Percentiles rank a stretch among this genome's conserved stretches.
Evolutionary conservation across 2,797 vertebrate genomes (phyloP).

Genomic region (Myiotriccus ornatus): DNA sequence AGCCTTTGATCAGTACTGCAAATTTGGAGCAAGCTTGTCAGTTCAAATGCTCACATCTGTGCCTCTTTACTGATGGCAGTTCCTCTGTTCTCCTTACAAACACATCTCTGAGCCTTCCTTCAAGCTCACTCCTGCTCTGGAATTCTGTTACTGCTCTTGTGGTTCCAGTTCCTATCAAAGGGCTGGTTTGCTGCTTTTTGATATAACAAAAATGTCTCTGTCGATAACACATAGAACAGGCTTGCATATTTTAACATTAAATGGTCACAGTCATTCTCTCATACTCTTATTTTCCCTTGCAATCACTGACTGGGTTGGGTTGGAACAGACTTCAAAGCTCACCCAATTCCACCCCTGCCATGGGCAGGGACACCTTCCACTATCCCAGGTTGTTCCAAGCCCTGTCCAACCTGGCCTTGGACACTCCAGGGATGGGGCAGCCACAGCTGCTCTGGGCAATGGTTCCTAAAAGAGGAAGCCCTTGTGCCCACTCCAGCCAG

Average conservation of each 20-base stretch:
- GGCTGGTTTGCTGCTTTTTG: neutral
- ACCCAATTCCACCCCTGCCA: neutral
- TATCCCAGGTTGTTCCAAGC: neutral
- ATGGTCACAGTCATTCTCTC: neutral
- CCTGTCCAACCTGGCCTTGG: neutral
- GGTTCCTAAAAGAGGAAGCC: neutral
- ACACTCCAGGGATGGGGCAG: neutral
- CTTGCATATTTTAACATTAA: neutral
- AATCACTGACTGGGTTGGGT: neutral
- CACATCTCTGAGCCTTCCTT: neutral
- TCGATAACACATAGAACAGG: neutral
- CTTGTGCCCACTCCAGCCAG: neutral
- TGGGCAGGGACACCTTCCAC: neutral
- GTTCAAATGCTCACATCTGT: neutral
- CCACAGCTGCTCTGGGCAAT: neutral
- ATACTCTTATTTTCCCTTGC: neutral
- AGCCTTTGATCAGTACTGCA: neutral
- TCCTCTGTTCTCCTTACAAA: neutral
- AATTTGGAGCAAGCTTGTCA: neutral
- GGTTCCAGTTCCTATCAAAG: neutral
- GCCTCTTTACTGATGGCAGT: neutral
- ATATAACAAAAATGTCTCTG: neutral
- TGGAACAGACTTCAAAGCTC: neutral
- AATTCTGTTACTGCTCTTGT: neutral
- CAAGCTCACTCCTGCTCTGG: neutral